Evolutionary conservation across 2,113 vertebrate species (phyloP), one percentile per base, ranked within the genome.

Genomic region (Pao palembangensis): DNA sequence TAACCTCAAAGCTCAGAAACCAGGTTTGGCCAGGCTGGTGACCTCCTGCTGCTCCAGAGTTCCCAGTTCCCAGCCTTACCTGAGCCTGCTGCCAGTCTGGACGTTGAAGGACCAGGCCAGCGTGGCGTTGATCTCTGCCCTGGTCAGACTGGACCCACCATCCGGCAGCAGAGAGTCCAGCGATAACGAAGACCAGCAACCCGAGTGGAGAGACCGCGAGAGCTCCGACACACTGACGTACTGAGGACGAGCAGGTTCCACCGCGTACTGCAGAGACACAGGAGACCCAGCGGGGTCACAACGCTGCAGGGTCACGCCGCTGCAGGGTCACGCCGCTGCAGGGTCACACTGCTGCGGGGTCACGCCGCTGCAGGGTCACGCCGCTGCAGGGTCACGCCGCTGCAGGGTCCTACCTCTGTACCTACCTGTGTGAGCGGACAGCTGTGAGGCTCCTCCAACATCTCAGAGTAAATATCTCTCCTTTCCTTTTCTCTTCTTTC

Each of bases 391-490:
- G 28, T 5, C 21, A 3, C 42, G 23, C n/a, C 31, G 42, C 51
- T 19, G 21, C 6, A 47, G 31, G n/a, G n/a, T n/a, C n/a, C n/a
- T n/a, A n/a, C n/a, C n/a, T n/a, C n/a, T 25, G 69, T 17, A 25
- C 49, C 2, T 83, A 94, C 94, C 88, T 89, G 82, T 11, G 79
- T 78, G 21, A 95, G 73, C 7, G 91, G 91, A 87, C 94, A 96
- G 0, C 51, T 74, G 78, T 95, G 94, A 13, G 46, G 71, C 55
- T 91, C 68, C 28, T 84, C 87, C 50, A 96, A 50, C 85, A 96
- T 94, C 84, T 96, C 94, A 19, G 60, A 73, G 77, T 93, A 93
- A 56, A 95, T 86, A 63, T 95, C 89, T 78, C 94, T 91, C 19
- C 64, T 21, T 54, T 21, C 28, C 31, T 20, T 49, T 0, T 34